These are phyloP conservation scores for Formica aserva DNA, from an alignment of 2,888 invertebrate genomes.

Conservation along the genomic window DNA sequence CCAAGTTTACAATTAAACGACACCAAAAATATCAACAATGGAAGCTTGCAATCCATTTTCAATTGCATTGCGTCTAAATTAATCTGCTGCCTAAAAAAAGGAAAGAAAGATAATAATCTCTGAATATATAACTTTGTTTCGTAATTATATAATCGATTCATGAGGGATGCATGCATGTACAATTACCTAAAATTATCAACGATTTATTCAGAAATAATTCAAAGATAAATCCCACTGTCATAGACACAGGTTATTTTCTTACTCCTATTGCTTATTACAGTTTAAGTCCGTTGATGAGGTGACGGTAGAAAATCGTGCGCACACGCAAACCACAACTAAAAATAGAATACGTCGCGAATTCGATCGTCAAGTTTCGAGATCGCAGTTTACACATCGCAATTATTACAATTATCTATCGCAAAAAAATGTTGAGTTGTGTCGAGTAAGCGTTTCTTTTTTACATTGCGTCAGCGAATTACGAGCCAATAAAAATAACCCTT, in stretches of 20 bases:
- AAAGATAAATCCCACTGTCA: too few relatives aligned
- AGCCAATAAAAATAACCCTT: constrained; percentile 50
- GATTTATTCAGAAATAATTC: neutral
- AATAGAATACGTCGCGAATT: constrained; percentile 15
- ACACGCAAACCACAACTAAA: constrained; percentile 8
- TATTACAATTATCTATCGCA: neutral
- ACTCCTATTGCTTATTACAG: neutral
- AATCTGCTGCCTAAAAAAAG: constrained; percentile 13
- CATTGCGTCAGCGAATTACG: constrained; percentile 21
- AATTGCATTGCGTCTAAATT: neutral
- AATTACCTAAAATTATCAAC: neutral
- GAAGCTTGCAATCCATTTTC: neutral
- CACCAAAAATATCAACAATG: neutral
- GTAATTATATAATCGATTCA: neutral
- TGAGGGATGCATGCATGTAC: neutral
- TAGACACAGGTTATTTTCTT: neutral
- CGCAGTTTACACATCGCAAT: neutral
- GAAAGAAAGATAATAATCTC: neutral
- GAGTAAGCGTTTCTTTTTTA: neutral
- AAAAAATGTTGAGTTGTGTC: neutral
- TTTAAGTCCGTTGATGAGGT: neutral
- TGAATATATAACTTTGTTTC: neutral
- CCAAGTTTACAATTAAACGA: neutral
- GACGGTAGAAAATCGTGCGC: neutral
- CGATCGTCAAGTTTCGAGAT: too few relatives aligned